Conservation (phyloP, 2,797 vertebrate species). For the Myotis planiceps region DNA sequence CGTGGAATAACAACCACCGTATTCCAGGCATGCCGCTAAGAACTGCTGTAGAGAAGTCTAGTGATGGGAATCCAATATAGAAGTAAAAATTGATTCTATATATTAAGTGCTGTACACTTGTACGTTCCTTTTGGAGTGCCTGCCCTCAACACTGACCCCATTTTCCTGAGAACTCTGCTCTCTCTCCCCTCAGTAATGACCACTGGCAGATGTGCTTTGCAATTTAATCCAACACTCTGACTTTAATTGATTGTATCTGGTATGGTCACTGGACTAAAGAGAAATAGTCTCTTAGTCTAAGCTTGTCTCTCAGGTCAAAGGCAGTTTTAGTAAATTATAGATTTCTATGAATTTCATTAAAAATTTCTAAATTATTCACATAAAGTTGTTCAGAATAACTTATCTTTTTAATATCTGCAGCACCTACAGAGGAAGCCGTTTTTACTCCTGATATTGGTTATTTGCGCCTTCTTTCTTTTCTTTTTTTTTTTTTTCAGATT, state of each 20-base stretch:
- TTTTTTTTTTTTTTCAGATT: neutral
- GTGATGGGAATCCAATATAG: neutral
- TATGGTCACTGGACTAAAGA: neutral
- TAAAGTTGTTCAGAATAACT: conserved; percentile 12
- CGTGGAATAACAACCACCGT: neutral
- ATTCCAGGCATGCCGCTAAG: neutral
- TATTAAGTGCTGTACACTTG: neutral
- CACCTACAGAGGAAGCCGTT: neutral
- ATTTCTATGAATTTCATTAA: conserved; percentile 49
- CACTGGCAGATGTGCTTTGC: neutral
- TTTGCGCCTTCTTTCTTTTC: neutral
- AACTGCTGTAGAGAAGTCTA: neutral
- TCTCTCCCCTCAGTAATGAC: neutral
- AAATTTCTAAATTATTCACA: conserved; percentile 50
- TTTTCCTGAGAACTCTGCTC: neutral
- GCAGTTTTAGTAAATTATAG: neutral
- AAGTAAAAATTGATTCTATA: neutral
- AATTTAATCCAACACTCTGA: neutral
- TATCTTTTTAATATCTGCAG: neutral
- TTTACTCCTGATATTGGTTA: neutral
- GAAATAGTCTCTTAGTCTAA: neutral
- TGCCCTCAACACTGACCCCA: neutral
- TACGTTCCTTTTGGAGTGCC: neutral
- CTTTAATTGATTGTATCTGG: conserved; percentile 25
- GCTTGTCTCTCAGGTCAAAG: conserved; percentile 14